A percentile compares a stretch with the other conserved stretches of the same genome.
Conservation (phyloP, 2,113 vertebrate species). For the Trachemys scripta region DNA sequence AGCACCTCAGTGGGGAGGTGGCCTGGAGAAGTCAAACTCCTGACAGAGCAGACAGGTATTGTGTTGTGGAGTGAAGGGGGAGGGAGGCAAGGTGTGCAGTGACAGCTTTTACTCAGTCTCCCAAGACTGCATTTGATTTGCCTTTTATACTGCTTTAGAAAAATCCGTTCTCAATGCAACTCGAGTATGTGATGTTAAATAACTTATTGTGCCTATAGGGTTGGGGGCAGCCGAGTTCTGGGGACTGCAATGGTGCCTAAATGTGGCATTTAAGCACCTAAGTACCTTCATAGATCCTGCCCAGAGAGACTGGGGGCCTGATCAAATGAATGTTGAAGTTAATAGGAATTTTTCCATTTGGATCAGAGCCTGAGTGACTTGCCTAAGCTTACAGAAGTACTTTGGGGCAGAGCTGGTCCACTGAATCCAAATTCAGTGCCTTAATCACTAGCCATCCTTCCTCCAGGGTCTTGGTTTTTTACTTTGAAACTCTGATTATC, state of each 20-base stretch:
- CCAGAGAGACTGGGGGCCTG: accelerated
- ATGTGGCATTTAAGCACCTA: neutral
- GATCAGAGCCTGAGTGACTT: neutral
- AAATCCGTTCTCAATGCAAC: neutral
- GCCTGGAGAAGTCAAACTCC: neutral
- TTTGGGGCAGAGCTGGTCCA: accelerated
- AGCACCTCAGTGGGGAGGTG: accelerated
- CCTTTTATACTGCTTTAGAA: slow-evolving; percentile 10
- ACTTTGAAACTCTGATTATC: neutral
- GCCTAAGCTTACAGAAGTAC: neutral
- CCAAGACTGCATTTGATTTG: neutral
- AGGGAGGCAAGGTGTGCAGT: neutral
- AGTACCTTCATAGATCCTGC: neutral
- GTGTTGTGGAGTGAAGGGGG: neutral
- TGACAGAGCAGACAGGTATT: neutral
- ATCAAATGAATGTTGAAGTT: neutral
- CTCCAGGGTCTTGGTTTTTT: neutral
- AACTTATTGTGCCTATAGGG: neutral
- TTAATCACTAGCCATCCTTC: neutral
- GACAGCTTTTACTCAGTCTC: neutral
- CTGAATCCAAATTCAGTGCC: accelerated
- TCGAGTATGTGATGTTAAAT: neutral
- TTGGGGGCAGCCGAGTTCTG: neutral
- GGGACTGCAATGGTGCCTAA: neutral
- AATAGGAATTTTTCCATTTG: neutral